phyloP scores from a whole-genome alignment of 2,888 invertebrate species.

The Proisotoma minuta region DNA sequence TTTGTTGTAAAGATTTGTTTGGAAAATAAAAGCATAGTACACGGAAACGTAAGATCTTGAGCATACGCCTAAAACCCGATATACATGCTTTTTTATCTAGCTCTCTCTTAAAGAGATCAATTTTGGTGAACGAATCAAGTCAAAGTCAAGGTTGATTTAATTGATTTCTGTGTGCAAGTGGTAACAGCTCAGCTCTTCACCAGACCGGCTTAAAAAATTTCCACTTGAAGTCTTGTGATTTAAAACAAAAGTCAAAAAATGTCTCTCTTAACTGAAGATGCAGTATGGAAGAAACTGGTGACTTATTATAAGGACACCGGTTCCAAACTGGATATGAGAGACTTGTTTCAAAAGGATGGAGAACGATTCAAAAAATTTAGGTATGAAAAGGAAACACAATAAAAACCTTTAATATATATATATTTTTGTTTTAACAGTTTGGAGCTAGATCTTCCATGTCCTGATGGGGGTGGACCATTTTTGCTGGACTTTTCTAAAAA shows the following conservation, averaged over 20 bases:
- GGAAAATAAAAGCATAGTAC: too few relatives aligned
- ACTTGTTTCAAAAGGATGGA: slow-evolving; percentile 75
- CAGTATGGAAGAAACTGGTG: slow-evolving; percentile 70
- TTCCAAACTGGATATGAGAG: slow-evolving; percentile 70
- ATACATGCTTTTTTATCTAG: too few relatives aligned
- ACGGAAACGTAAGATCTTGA: too few relatives aligned
- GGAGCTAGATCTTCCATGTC: slow-evolving; percentile 33
- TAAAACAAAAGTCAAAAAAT: slow-evolving; percentile 13
- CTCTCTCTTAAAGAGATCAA: too few relatives aligned
- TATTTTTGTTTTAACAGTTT: slow-evolving; percentile 24
- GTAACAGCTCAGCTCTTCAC: neutral
- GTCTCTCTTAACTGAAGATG: slow-evolving; percentile 58
- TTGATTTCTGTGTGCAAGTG: neutral
- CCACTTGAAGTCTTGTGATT: slow-evolving; percentile 4
- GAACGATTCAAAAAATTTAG: slow-evolving; percentile 83
- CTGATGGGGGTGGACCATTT: slow-evolving; percentile 79
- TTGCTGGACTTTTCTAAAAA: slow-evolving; percentile 97
- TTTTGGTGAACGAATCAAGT: slow-evolving; percentile 12
- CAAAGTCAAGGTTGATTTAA: slow-evolving; percentile 28
- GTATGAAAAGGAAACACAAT: too few relatives aligned
- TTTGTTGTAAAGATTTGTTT: too few relatives aligned
- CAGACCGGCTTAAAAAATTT: neutral
- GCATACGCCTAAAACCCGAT: too few relatives aligned
- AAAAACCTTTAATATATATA: slow-evolving; percentile 6
- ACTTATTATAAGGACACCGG: slow-evolving; percentile 68